Evolutionary conservation across 2,113 vertebrate species (phyloP).

Genomic region (Leiothrix lutea): DNA sequence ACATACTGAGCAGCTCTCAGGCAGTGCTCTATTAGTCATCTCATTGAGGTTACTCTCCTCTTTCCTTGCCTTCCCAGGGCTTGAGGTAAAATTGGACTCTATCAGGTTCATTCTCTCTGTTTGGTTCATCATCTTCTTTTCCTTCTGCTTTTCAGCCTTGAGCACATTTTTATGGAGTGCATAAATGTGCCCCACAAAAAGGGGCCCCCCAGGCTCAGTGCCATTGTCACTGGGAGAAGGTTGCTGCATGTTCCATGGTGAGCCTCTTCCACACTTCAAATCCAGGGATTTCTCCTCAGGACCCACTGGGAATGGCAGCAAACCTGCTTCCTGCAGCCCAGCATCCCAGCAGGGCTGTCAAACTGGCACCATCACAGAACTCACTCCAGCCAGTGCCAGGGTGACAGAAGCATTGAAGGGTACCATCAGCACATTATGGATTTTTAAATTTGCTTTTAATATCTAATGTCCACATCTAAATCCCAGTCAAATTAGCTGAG

Average conservation of each 20-base stretch:
- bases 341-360: not conserved
- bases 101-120: not conserved
- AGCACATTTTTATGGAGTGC: not conserved
- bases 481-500: not conserved
- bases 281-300: not conserved
- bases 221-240: not conserved
- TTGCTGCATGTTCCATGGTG: not conserved
- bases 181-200: not conserved
- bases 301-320: not conserved
- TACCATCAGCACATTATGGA: rapidly evolving
- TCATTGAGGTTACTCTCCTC: not conserved
- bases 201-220: not conserved
- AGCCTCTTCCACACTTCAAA: not conserved
- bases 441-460: not conserved
- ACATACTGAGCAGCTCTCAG: rapidly evolving
- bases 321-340: not conserved
- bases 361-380: not conserved
- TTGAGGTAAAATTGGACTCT: not conserved
- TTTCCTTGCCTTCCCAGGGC: not conserved
- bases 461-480: not conserved
- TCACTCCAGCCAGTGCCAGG: not conserved
- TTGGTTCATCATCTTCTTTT: not conserved
- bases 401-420: not conserved
- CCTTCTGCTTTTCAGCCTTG: not conserved
- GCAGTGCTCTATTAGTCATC: not conserved